phyloP scores from a whole-genome alignment of 92 coral and sea anemone genomes.

The Parazoanthus darwini region DNA sequence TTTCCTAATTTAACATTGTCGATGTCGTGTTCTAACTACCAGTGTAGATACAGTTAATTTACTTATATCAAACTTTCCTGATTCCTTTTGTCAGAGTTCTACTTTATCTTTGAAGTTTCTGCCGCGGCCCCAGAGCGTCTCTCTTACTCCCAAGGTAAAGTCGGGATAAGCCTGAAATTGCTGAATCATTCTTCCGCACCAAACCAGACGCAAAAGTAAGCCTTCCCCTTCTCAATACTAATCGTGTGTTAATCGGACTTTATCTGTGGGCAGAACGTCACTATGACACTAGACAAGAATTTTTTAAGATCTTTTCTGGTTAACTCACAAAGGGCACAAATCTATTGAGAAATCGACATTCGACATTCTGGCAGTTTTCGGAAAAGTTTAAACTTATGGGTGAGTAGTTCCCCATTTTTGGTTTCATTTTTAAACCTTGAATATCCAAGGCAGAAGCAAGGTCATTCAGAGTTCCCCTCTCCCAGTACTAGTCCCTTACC shows the following conservation, averaged over 20 bases:
- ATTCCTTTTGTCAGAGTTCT: background rate
- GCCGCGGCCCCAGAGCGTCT: background rate
- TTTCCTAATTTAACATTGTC: too few species aligned
- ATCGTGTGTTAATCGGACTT: background rate
- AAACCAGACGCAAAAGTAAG: background rate
- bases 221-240: constrained; percentile 3
- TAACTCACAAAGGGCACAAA: background rate
- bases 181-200: background rate
- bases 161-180: background rate
- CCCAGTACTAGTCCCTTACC: too few species aligned
- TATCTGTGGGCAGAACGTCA: background rate
- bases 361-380: too few species aligned
- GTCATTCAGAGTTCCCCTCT: too few species aligned
- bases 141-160: background rate
- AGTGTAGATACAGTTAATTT: background rate
- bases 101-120: background rate
- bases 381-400: too few species aligned
- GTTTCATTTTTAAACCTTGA: too few species aligned
- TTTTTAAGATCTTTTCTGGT: background rate
- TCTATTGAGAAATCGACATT: background rate
- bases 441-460: too few species aligned
- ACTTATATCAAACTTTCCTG: background rate
- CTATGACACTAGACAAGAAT: background rate
- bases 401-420: too few species aligned
- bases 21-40: background rate